phyloP scores from a whole-genome alignment of 2,797 vertebrate species.

The Neomorphus geoffroyi region DNA sequence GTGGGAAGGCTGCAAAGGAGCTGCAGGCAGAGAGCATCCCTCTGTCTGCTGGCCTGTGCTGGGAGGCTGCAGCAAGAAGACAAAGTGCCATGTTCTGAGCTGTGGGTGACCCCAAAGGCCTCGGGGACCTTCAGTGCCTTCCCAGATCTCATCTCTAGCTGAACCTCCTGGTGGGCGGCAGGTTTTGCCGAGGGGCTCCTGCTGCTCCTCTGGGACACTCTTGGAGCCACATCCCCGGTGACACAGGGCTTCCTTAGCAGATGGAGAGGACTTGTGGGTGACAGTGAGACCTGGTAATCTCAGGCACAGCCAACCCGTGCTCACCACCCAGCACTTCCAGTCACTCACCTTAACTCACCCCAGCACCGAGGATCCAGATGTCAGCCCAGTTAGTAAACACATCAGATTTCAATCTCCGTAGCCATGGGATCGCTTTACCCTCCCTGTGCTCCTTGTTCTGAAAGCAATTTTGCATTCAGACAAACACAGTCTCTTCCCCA shows the following conservation, averaged over 20 bases:
- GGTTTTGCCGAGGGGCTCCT: accelerated
- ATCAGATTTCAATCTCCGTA: conserved; percentile 54
- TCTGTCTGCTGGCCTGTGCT: accelerated
- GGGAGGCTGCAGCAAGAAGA: background rate
- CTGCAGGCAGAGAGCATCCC: background rate
- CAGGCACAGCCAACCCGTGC: background rate
- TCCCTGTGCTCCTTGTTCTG: background rate
- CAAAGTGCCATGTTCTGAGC: background rate
- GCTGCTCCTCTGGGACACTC: background rate
- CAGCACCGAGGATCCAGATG: conserved; percentile 48
- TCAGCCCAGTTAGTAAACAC: conserved; percentile 61
- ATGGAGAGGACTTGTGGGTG: background rate
- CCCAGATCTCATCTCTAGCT: background rate
- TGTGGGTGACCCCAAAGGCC: background rate
- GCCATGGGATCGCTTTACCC: conserved; percentile 49
- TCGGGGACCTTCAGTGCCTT: accelerated
- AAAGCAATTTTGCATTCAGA: conserved; percentile 38
- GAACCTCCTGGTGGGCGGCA: accelerated
- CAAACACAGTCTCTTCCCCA: background rate
- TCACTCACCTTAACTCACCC: conserved; percentile 45
- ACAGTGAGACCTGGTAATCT: accelerated
- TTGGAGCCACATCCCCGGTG: accelerated
- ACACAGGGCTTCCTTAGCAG: background rate
- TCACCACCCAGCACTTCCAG: background rate
- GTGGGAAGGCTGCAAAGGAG: background rate